phyloP scores from a whole-genome alignment of 2,888 invertebrate genomes.

The Trypoxylon attenuatum region DNA sequence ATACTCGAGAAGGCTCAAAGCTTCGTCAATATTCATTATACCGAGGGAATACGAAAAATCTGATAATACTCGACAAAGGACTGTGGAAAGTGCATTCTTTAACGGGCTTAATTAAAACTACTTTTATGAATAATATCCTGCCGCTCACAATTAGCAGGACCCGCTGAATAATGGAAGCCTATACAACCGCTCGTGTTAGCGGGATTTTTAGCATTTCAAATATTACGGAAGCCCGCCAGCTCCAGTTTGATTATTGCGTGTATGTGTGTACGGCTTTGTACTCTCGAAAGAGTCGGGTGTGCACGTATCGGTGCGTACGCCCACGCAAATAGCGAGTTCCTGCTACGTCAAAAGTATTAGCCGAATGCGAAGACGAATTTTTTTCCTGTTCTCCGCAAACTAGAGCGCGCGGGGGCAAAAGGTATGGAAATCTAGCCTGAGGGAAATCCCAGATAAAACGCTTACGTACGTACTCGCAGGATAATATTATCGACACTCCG shows the following conservation, averaged over 20 bases:
- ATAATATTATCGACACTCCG: conserved; percentile 20
- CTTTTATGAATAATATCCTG: background rate
- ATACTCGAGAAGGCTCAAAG: conserved; percentile 36
- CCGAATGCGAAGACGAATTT: too few relatives aligned
- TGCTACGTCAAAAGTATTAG: too few relatives aligned
- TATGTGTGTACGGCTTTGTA: too few relatives aligned
- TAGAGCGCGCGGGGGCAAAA: background rate
- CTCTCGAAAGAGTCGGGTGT: too few relatives aligned
- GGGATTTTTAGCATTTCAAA: background rate
- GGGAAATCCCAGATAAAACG: background rate
- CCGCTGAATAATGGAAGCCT: background rate
- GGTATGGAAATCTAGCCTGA: background rate
- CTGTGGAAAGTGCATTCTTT: conserved; percentile 10
- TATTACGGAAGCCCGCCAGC: too few relatives aligned
- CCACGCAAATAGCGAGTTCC: too few relatives aligned
- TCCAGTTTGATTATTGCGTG: too few relatives aligned
- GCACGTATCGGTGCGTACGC: too few relatives aligned
- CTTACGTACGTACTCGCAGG: conserved; percentile 9
- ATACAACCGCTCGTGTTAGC: background rate
- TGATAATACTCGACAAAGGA: conserved; percentile 20
- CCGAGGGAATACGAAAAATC: conserved; percentile 20
- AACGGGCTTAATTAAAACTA: conserved; percentile 20
- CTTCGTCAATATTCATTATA: conserved; percentile 32
- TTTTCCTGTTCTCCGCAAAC: background rate
- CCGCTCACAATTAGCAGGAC: background rate